Conservation (phyloP, 2,888 invertebrate genomes). For the Magallana nippona region DNA sequence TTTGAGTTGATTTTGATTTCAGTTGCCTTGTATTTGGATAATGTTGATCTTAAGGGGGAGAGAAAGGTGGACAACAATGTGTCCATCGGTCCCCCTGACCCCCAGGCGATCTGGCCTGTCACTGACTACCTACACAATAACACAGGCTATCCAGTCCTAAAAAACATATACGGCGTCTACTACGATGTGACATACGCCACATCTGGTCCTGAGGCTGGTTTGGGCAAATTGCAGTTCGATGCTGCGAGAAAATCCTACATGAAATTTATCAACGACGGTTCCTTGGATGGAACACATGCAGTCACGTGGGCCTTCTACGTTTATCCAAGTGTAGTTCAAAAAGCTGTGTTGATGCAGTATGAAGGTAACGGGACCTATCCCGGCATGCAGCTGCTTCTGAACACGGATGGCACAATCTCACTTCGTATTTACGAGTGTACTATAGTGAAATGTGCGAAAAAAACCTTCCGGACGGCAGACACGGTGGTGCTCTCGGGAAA, state of each 20-base stretch:
- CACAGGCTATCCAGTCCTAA: neutral
- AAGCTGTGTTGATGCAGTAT: constrained; percentile 25
- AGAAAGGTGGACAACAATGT: constrained; percentile 28
- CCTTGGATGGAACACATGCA: constrained; percentile 8
- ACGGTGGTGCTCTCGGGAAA: neutral
- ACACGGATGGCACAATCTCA: neutral
- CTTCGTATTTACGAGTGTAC: neutral
- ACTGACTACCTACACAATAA: constrained; percentile 12
- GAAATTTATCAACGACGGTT: constrained; percentile 13
- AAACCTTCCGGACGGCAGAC: neutral
- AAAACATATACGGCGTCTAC: neutral
- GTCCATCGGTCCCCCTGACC: neutral
- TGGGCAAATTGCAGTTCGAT: neutral
- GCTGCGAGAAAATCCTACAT: neutral
- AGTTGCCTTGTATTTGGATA: neutral
- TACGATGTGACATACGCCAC: neutral
- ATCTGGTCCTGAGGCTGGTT: neutral
- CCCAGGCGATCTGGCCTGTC: constrained; percentile 22
- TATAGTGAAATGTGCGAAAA: too few species aligned
- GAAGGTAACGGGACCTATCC: constrained; percentile 14
- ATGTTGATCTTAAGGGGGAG: neutral
- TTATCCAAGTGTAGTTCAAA: neutral
- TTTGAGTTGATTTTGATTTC: neutral
- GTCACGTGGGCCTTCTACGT: constrained; percentile 31
- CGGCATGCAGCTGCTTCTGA: constrained; percentile 13